phyloP scores from a whole-genome alignment of 2,113 vertebrate genomes.

The Pteruthius melanotis region DNA sequence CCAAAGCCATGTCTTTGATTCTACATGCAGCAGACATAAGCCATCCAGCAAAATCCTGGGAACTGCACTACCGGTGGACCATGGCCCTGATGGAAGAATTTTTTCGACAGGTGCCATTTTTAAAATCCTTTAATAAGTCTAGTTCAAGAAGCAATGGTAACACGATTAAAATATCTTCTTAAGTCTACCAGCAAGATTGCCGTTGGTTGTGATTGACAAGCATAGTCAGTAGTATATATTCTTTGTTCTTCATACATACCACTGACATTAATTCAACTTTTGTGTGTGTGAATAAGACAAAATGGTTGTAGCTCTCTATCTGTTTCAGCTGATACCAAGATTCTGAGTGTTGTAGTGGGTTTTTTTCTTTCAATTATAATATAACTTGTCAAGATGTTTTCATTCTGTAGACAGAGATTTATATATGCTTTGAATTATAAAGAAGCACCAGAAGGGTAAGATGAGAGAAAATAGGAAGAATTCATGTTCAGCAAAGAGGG shows the following conservation, averaged over 20 bases:
- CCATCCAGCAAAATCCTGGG: constrained; percentile 92
- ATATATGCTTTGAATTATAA: constrained; percentile 25
- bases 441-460: background rate
- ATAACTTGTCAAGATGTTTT: constrained; percentile 52
- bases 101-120: constrained; percentile 87
- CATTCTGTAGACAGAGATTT: constrained; percentile 38
- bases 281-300: background rate
- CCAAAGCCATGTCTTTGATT: constrained; percentile 92
- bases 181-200: background rate
- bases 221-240: background rate
- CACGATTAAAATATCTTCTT: background rate
- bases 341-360: background rate
- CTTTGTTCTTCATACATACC: background rate
- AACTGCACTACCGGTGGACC: constrained; percentile 90
- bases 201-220: constrained; percentile 7
- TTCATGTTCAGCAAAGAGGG: background rate
- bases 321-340: constrained; percentile 25
- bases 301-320: constrained; percentile 3
- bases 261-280: constrained; percentile 24
- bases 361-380: constrained; percentile 17
- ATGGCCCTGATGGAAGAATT: constrained; percentile 94
- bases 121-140: constrained; percentile 8
- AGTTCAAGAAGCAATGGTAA: background rate
- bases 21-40: constrained; percentile 96
- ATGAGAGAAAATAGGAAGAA: background rate